Percentiles rank a stretch among this genome's conserved stretches.
phyloP scores from a whole-genome alignment of 2,797 vertebrate species.

The Nyctibius grandis region DNA sequence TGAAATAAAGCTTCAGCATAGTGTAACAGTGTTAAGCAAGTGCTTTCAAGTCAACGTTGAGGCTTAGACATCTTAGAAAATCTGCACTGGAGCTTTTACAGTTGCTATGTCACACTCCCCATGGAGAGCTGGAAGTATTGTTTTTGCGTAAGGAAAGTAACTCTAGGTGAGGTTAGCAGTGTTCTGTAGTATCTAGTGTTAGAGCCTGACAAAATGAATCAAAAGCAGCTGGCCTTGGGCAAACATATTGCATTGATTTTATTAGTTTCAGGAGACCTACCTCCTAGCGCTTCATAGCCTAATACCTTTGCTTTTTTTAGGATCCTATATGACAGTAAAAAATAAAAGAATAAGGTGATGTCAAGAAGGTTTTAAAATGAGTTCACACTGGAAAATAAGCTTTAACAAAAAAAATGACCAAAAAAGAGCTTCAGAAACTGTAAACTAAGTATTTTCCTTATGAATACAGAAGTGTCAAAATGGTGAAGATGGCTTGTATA shows the following conservation, averaged over 20 bases:
- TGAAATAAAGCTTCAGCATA: not conserved
- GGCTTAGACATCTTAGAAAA: not conserved
- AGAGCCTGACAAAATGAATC: not conserved
- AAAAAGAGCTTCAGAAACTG: not conserved
- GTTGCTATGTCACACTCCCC: not conserved
- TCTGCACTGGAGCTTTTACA: fast-evolving
- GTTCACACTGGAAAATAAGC: not conserved
- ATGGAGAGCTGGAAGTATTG: not conserved
- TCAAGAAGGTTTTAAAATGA: not conserved
- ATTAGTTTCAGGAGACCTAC: not conserved
- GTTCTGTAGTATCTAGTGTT: not conserved
- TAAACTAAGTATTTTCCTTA: not conserved
- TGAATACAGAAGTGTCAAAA: not conserved
- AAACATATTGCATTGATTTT: not conserved
- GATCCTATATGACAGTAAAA: not conserved
- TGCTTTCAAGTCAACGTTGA: not conserved
- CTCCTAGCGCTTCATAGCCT: not conserved
- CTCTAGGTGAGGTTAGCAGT: not conserved
- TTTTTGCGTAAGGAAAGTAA: not conserved
- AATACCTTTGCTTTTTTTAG: not conserved
- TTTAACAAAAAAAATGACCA: not conserved
- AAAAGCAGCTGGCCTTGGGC: not conserved
- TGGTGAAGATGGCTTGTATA: not conserved
- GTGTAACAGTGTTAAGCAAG: not conserved
- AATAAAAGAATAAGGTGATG: not conserved